Base-by-base conservation (phyloP, 2,888 invertebrate genomes). In the Slavum lentiscoides region DNA sequence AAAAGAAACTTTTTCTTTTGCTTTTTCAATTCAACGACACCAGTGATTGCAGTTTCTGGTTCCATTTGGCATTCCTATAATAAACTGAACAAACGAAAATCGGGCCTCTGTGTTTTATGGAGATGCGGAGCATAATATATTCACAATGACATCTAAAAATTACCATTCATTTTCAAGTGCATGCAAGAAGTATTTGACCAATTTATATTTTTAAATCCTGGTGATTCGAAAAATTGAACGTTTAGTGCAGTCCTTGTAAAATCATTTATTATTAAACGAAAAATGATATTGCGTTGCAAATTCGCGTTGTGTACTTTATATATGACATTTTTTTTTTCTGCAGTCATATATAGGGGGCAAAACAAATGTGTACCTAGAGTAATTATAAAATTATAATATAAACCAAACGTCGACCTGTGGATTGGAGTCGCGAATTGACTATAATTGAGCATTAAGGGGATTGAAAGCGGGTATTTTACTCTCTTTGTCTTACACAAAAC, bases 221-320 rank as follows among this genome's bases (percentile, higher is more conserved):
- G 11, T 0, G 70, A 64, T 58, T 9, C 8, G 55, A 80, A 69
- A 43, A 5, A 21, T 23, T 80, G 70, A 70, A 55, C 21, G 1
- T 80, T 64, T 72, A n/a, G n/a, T 80, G 77, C 55, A 64, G 64
- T 39, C 70, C 55, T 0, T 80, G 77, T 70, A 80, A 64, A 80
- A 70, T n/a, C n/a, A n/a, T n/a, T n/a, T n/a, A n/a, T n/a, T n/a
- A n/a, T n/a, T n/a, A n/a, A n/a, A n/a, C n/a, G n/a, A n/a, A n/a
- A n/a, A n/a, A n/a, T n/a, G n/a, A n/a, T n/a, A n/a, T n/a, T n/a
- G n/a, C n/a, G n/a, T n/a, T n/a, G n/a, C n/a, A n/a, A n/a, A n/a
- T n/a, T n/a, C n/a, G n/a, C n/a, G n/a, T n/a, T n/a, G n/a, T n/a
- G n/a, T n/a, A n/a, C n/a, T n/a, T n/a, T n/a, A n/a, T n/a, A n/a